Percentiles rank a stretch among this genome's conserved stretches.
Conservation (phyloP, 1,140 invertebrate genomes). For the Phthorimaea operculella region DNA sequence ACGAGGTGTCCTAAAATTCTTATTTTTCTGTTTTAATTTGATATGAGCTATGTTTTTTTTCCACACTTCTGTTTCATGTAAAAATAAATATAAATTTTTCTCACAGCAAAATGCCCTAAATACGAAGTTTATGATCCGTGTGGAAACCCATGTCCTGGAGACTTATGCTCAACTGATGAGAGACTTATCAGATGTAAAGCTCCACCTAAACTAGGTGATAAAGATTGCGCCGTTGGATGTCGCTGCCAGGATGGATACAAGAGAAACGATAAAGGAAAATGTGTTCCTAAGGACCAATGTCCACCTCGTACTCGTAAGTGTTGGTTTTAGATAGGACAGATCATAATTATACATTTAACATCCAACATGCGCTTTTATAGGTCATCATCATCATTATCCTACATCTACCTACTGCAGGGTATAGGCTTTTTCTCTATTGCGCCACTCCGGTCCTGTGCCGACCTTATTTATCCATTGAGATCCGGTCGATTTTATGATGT, state of each 20-base stretch:
- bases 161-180: not conserved
- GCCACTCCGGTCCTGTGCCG: too few species aligned
- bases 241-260: conserved; percentile 20
- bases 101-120: not conserved
- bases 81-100: not conserved
- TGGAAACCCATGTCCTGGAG: not conserved
- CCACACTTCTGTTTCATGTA: not conserved
- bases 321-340: not conserved
- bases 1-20: too few species aligned
- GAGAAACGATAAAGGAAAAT: conserved; percentile 1
- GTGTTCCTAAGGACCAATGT: conserved; percentile 11
- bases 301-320: conserved; percentile 7
- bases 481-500: too few species aligned
- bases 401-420: too few species aligned
- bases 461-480: too few species aligned
- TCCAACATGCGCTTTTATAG: too few species aligned
- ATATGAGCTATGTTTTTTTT: too few species aligned
- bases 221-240: conserved; percentile 17
- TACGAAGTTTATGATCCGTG: not conserved
- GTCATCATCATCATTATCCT: too few species aligned
- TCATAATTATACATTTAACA: too few species aligned
- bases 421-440: too few species aligned
- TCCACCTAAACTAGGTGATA: conserved; percentile 12
- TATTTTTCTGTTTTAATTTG: too few species aligned
- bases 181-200: not conserved